Evolutionary conservation across 2,888 invertebrate genomes (phyloP), one percentile per base, ranked within the genome.

Genomic region (Thalpophila matura): DNA sequence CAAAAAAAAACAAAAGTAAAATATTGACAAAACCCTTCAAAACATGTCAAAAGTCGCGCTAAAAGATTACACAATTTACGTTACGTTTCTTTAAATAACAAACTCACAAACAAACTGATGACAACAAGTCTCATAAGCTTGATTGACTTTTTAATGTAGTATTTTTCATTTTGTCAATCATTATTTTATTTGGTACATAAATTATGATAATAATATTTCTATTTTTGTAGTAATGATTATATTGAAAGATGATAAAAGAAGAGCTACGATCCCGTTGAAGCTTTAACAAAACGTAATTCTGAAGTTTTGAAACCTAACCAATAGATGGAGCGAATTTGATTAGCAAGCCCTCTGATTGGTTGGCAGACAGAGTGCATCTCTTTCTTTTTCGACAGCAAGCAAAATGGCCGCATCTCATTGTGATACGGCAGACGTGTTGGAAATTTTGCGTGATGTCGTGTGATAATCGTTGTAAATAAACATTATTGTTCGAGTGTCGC

Each of bases 391-490:
- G 79, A 83, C 84, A 86, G 78, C 79, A 77, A 86, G 83, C 87
- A 93, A 94, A 92, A 94, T 94, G 94, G 94, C 94, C 86, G 94
- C 89, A 87, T 79, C 82, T 86, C 88, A 85, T 88, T 87, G 85
- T 87, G 88, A 85, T 89, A 81, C 86, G 91, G 79, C 83, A 89
- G 94, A 94, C 94, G 94, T 94, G 89, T 87, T 87, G 81, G 81
- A 74, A 82, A 89, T 81, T 88, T 86, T 86, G 80, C 76, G 82
- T 85, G 84, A 84, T 83, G 80, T 88, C 81, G 80, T 87, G 84
- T 84, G 79, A 81, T 87, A 79, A 78, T 79, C 71, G 75, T 85
- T 85, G 89, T 92, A 90, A 93, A 91, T 91, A 92, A 93, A 91
- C 87, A 86, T 84, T 86, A 82, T 67, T 79, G 85, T 86, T 80